Conservation (phyloP, 2,113 vertebrate genomes). For the Mus spicilegus region DNA sequence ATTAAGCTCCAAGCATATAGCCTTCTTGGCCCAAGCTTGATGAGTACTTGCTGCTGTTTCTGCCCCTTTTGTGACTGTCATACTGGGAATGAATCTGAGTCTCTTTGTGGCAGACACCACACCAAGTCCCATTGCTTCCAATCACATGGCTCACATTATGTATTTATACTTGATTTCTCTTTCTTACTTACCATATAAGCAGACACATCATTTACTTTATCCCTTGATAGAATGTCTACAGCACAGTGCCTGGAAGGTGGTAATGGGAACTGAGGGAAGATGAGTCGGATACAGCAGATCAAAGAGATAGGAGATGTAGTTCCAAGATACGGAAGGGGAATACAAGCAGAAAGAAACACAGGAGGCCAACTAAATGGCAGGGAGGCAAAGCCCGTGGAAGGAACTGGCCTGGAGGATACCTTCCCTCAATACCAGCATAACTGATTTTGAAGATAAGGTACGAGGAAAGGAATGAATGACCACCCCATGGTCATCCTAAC, state of each 20-base stretch:
- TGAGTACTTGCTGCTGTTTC: neutral
- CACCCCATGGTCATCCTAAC: constrained; percentile 7
- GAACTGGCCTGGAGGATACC: neutral
- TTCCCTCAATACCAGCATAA: neutral
- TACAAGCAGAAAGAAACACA: neutral
- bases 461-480: neutral
- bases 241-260: neutral
- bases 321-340: neutral
- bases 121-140: neutral
- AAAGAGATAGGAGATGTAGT: neutral
- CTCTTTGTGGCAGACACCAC: neutral
- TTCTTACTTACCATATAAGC: neutral
- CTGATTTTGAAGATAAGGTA: neutral
- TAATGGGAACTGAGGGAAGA: neutral
- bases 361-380: neutral
- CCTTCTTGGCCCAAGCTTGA: neutral
- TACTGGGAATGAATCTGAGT: neutral
- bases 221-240: neutral
- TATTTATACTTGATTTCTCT: neutral
- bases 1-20: neutral
- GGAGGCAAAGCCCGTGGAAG: neutral
- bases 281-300: neutral
- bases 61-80: neutral
- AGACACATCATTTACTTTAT: neutral
- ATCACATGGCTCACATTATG: neutral